These are phyloP conservation scores for Trachymyrmex cornetzi DNA, from an alignment of 1,140 invertebrate genomes.

Conservation along the genomic window DNA sequence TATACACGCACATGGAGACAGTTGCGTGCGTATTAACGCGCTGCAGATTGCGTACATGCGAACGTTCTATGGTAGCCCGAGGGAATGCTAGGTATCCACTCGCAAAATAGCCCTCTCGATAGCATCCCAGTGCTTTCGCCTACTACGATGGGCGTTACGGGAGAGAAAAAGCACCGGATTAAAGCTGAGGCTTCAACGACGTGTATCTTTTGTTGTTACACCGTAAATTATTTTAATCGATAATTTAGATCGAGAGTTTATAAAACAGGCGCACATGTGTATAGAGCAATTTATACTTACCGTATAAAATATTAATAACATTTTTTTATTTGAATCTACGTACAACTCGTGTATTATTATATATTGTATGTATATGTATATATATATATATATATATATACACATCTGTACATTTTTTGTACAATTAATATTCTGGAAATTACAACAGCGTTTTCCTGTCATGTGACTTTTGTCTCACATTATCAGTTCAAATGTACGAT, in stretches of 20 bases:
- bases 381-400: no score
- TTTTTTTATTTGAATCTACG: constrained; percentile 2
- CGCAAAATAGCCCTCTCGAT: constrained; percentile 69
- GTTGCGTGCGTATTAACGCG: constrained; percentile 42
- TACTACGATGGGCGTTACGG: constrained; percentile 20
- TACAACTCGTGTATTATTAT: not conserved
- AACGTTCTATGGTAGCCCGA: constrained; percentile 65
- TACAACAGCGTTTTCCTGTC: not conserved
- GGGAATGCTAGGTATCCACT: constrained; percentile 72
- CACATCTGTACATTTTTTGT: not conserved
- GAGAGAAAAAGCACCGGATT: constrained; percentile 56
- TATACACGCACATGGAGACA: not conserved
- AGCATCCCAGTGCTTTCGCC: constrained; percentile 16
- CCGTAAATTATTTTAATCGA: constrained; percentile 19
- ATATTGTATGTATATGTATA: no score
- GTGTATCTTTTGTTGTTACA: not conserved
- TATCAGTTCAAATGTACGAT: not conserved
- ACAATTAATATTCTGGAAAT: not conserved
- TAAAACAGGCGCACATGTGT: not conserved
- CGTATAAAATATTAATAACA: constrained; percentile 6
- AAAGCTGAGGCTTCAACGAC: constrained; percentile 9
- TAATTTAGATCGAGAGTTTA: not conserved
- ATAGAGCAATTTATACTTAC: not conserved
- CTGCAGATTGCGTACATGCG: constrained; percentile 63
- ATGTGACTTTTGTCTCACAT: not conserved